phyloP scores from a whole-genome alignment of 2,797 vertebrate species.

The Cichlasoma orientale region DNA sequence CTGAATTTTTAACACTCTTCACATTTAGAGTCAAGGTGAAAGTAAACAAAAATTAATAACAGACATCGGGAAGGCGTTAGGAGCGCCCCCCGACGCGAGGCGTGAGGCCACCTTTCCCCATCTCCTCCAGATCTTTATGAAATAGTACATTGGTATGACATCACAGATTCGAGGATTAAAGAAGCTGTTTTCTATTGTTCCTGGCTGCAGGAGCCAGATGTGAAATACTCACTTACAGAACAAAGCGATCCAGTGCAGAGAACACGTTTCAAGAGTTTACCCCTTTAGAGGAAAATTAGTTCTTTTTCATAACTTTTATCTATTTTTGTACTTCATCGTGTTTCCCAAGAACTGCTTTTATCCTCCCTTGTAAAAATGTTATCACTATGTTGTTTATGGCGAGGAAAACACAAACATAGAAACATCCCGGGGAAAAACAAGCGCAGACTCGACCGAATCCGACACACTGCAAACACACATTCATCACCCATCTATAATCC shows the following conservation, averaged over 20 bases:
- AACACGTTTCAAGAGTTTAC: constrained; percentile 23
- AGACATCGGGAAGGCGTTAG: constrained; percentile 17
- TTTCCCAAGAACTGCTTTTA: neutral
- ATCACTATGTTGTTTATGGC: constrained; percentile 59
- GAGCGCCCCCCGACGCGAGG: constrained; percentile 15
- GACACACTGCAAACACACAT: constrained; percentile 71
- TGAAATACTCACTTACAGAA: constrained; percentile 50
- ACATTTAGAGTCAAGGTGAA: constrained; percentile 48
- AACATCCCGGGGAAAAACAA: constrained; percentile 64
- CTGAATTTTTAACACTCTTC: constrained; percentile 20
- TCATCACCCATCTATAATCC: constrained; percentile 76
- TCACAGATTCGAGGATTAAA: constrained; percentile 57
- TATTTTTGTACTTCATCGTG: constrained; percentile 1
- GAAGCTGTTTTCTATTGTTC: constrained; percentile 63
- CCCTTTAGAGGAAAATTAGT: neutral
- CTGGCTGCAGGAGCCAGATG: constrained; percentile 69
- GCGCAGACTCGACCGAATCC: constrained; percentile 64
- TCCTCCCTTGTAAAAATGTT: constrained; percentile 39
- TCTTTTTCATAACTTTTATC: neutral
- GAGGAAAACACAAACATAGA: constrained; percentile 63
- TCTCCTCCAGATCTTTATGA: constrained; percentile 50
- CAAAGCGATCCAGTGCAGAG: constrained; percentile 36
- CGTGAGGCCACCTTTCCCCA: constrained; percentile 48
- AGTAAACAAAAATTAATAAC: constrained; percentile 49
- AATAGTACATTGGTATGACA: constrained; percentile 49